phyloP scores from a whole-genome alignment of 2,888 invertebrate species.

The Euproctis similis region DNA sequence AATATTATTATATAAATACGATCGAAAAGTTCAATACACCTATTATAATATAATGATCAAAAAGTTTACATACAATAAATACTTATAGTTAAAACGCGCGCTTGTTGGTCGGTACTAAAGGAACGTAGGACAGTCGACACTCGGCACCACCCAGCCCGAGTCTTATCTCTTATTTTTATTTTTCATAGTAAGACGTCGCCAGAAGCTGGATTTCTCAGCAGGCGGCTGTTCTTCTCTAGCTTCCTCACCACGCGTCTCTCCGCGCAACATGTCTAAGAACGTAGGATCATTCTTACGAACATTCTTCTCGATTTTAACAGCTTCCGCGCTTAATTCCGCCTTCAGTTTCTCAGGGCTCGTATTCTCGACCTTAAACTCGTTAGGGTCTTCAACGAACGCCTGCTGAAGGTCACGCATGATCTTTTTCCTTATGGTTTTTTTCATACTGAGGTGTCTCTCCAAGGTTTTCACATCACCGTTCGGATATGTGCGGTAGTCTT shows the following conservation, averaged over 20 bases:
- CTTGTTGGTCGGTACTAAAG: constrained; percentile 29
- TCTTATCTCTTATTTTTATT: constrained; percentile 80
- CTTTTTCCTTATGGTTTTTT: constrained; percentile 89
- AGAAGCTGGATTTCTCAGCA: constrained; percentile 79
- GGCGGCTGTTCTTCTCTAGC: constrained; percentile 63
- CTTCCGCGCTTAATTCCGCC: constrained; percentile 80
- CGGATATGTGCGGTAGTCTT: constrained; percentile 80
- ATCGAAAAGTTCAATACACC: constrained; percentile 19
- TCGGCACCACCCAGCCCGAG: constrained; percentile 25
- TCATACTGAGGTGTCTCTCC: constrained; percentile 89
- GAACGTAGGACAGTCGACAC: constrained; percentile 36
- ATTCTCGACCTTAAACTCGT: constrained; percentile 82
- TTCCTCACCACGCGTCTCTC: constrained; percentile 70
- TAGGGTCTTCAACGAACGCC: constrained; percentile 82
- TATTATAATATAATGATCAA: constrained; percentile 14
- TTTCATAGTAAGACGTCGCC: constrained; percentile 82
- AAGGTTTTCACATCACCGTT: constrained; percentile 83
- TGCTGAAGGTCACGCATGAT: constrained; percentile 89
- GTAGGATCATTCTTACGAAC: constrained; percentile 76
- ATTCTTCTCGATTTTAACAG: constrained; percentile 78
- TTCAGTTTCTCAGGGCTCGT: constrained; percentile 81
- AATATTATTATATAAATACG: constrained; percentile 20
- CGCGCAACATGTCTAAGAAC: constrained; percentile 80
- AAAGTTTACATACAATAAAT: constrained; percentile 25
- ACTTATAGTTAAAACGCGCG: constrained; percentile 11